These are phyloP conservation scores for Pseudochromis fuscus DNA, from an alignment of 2,797 vertebrate species.

Conservation along the genomic window DNA sequence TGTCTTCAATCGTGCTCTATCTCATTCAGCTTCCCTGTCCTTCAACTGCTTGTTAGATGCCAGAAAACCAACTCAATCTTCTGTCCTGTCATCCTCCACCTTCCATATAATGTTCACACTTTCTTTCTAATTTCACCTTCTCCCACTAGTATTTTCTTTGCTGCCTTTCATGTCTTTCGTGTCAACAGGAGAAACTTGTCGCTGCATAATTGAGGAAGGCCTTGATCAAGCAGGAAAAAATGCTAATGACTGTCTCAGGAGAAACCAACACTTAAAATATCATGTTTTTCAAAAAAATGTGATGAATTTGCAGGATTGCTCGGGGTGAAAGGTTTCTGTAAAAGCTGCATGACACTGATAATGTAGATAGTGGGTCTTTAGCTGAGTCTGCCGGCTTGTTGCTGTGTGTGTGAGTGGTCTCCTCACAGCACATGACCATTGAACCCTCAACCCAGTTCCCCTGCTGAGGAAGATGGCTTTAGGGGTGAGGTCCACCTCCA, in stretches of 20 bases:
- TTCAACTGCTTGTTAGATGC: not conserved
- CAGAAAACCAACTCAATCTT: not conserved
- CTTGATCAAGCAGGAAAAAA: not conserved
- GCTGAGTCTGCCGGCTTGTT: constrained; percentile 16
- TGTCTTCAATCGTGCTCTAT: too few species aligned
- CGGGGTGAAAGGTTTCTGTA: not conserved
- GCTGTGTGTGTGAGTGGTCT: constrained; percentile 52
- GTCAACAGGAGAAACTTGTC: not conserved
- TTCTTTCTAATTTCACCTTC: constrained; percentile 11
- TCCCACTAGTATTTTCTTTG: too few species aligned
- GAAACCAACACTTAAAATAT: not conserved
- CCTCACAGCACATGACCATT: constrained; percentile 74
- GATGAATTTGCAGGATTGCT: not conserved
- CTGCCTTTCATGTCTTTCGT: constrained; percentile 24
- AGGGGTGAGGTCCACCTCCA: constrained; percentile 84
- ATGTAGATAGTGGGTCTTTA: constrained; percentile 12
- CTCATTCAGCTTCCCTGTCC: not conserved
- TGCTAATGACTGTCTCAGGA: not conserved
- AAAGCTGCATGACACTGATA: constrained; percentile 16
- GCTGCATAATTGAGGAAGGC: not conserved
- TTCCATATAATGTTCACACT: not conserved
- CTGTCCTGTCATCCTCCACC: not conserved
- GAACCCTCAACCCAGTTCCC: constrained; percentile 71
- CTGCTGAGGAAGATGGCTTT: constrained; percentile 69
- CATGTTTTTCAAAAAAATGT: not conserved